Percentiles rank a stretch among this genome's conserved stretches.
phyloP scores from a whole-genome alignment of 1,140 invertebrate genomes.

The Stratiolaelaps scimitus region DNA sequence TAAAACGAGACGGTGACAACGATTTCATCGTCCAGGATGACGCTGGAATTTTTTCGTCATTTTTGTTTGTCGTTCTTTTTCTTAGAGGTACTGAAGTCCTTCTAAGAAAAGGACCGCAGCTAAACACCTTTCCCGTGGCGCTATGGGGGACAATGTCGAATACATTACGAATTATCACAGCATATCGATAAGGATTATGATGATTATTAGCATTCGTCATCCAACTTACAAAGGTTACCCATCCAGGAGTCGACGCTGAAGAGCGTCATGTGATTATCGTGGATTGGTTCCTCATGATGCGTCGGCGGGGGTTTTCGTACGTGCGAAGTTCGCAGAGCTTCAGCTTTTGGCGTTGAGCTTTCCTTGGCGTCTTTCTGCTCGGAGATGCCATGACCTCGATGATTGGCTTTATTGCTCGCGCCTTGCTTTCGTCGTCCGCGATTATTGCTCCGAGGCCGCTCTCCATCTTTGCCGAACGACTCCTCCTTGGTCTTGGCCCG shows the following conservation, averaged over 20 bases:
- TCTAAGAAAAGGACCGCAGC: too few relatives aligned
- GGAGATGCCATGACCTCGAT: neutral
- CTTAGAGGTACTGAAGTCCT: neutral
- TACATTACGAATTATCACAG: too few relatives aligned
- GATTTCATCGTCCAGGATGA: too few relatives aligned
- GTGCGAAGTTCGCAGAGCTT: neutral
- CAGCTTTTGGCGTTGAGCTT: neutral
- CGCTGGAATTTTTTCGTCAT: neutral
- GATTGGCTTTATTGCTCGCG: neutral
- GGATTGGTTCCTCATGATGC: neutral
- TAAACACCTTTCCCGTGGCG: too few relatives aligned
- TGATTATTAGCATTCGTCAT: neutral
- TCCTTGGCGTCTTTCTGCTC: neutral
- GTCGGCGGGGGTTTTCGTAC: neutral
- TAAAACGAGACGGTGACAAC: too few relatives aligned
- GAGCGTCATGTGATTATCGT: neutral
- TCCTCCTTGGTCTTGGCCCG: too few relatives aligned
- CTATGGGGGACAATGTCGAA: too few relatives aligned
- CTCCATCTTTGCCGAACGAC: too few relatives aligned
- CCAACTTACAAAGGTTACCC: neutral
- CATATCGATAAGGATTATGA: neutral
- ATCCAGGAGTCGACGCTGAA: conserved; percentile 7
- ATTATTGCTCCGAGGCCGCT: neutral
- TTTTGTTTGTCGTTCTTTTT: neutral
- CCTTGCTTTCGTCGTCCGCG: neutral